Evolutionary conservation across 2,113 vertebrate genomes (phyloP), one percentile per base, ranked within the genome.

Genomic region (Opisthocomus hoazin): DNA sequence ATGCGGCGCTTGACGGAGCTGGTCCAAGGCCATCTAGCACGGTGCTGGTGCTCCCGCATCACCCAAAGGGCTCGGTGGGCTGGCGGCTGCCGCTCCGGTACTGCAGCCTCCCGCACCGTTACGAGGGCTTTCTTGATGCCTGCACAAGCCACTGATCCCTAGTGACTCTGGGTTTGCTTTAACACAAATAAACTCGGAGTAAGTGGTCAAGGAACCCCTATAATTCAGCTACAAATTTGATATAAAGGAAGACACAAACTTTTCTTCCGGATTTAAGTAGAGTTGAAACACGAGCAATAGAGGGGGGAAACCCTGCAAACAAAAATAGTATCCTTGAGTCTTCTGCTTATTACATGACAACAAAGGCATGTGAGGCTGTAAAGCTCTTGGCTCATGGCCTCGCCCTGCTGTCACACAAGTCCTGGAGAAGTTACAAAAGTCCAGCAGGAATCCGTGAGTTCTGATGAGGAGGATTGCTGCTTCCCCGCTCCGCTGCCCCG

Each of bases 341-440:
- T 95, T 70, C 73, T 85, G 48, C 79, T 85, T 90, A 76, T 95
- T 71, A 87, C 82, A 2, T 60, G 88, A 66, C 66, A 83, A 43
- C 78, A 73, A 79, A 95, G 74, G 48, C 68, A 71, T 82, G 94
- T 56, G 87, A 85, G 85, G 75, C 87, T 87, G 93, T 90, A 51
- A 82, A 85, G 39, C 74, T 83, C 68, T 92, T 92, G 93, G 78
- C 83, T 78, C 17, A 0, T 4, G 39, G 74, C 89, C 87, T 85
- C 24, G 0, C 53, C 63, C 77, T 60, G 81, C 91, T 93, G 84
- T 94, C 61, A 73, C 74, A 57, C 73, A 64, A 34, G 21, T 54
- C 56, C 51, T 41, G 60, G 21, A 84, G 57, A 79, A 76, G 61
- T 87, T 87, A 76, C 0, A 0, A 4, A 76, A 82, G 82, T 41